Evolutionary conservation across 2,888 invertebrate species (phyloP), one percentile per base, ranked within the genome.

Genomic region (Mylabris sibirica): DNA sequence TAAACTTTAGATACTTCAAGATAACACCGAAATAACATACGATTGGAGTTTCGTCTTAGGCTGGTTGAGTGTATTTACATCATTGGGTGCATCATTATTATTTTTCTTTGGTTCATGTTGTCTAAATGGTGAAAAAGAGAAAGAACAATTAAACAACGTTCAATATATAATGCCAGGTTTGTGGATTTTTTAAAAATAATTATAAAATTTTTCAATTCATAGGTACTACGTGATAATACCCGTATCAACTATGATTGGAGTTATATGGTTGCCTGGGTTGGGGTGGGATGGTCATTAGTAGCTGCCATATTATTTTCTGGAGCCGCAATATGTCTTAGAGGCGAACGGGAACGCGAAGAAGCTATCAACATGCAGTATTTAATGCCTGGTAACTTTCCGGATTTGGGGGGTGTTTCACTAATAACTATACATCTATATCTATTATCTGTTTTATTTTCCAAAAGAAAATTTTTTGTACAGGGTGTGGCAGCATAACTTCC

Each of bases 351-450:
- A 87, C 91, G 94, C 86, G 97, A 97, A 87, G 96, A 97, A 87
- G 95, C 96, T 86, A 92, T 96, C 89, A 97, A 97, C 89, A 94
- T 97, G 93, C 97, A 97, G 90, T 97, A 97, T 88, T 90, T 97
- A 88, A 96, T 96, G 96, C 96, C 96, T 88, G 96, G 96, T 96
- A 92, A 85, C 82, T 81, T 80, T 78, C 79, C 81, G 57, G 3
- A 11, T 53, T 57, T 14, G 57, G 57, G 57, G 57, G 57, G 26
- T 57, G 57, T 26, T 57, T 57, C 24, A 57, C 57, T 26, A 26
- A n/a, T 44, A n/a, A 44, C 44, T 17, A 17, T 5, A 44, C 1
- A 22, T 68, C 59, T 41, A n/a, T n/a, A 30, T 30, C 24, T 62
- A 49, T 63, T 49, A 24, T 62, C 62, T 38, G 9, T 38, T n/a